These are phyloP conservation scores for Ethmia dodecea DNA, from an alignment of 2,888 invertebrate species.

Conservation along the genomic window DNA sequence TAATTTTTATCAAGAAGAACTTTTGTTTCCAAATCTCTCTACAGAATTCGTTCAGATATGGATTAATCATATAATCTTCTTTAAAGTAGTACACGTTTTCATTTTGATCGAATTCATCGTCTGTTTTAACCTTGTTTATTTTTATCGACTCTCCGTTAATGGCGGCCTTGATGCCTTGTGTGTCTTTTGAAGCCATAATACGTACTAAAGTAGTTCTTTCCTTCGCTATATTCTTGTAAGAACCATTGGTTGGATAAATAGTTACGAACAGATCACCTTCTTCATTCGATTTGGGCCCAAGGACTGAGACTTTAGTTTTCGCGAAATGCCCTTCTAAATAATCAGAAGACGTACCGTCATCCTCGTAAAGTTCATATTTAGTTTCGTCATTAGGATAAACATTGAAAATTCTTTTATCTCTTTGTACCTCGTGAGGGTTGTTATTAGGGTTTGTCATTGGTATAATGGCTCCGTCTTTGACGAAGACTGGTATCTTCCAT, in stretches of 20 bases:
- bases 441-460: conserved; percentile 62
- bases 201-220: conserved; percentile 49
- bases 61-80: conserved; percentile 42
- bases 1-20: conserved; percentile 50
- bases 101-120: conserved; percentile 39
- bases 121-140: conserved; percentile 34
- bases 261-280: conserved; percentile 39
- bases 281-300: conserved; percentile 36
- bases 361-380: conserved; percentile 53
- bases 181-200: conserved; percentile 42
- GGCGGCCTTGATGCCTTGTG: conserved; percentile 38
- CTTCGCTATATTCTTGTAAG: conserved; percentile 42
- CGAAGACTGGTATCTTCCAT: conserved; percentile 63
- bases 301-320: conserved; percentile 38
- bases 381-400: conserved; percentile 51
- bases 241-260: conserved; percentile 48
- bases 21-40: conserved; percentile 32
- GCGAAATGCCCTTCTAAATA: conserved; percentile 44
- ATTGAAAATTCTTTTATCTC: conserved; percentile 43
- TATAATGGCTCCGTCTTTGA: conserved; percentile 61
- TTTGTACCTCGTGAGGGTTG: conserved; percentile 51
- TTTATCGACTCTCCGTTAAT: conserved; percentile 39
- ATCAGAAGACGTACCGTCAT: conserved; percentile 52
- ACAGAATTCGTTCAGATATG: conserved; percentile 36
- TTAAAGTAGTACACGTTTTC: conserved; percentile 48